Evolutionary conservation across 2,113 vertebrate species (phyloP).

Genomic region (Dissostichus mawsoni): DNA sequence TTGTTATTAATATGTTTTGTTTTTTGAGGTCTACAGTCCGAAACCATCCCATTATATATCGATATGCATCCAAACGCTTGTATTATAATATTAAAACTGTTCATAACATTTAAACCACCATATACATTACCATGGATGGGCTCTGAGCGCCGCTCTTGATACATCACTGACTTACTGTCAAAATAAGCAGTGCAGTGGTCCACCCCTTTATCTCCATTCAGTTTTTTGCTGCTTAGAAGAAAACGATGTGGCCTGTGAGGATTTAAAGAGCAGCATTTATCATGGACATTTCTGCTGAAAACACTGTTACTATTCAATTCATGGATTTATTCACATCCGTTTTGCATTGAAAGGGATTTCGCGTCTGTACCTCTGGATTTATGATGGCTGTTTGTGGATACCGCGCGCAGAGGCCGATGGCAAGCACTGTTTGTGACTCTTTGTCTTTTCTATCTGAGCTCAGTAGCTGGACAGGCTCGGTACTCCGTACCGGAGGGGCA

Average conservation of each 20-base stretch:
- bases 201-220: conserved; percentile 31
- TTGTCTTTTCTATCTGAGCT: conserved; percentile 59
- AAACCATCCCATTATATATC: too few species aligned
- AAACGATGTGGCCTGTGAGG: background rate
- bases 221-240: conserved; percentile 5
- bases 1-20: too few species aligned
- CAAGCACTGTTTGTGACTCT: conserved; percentile 59
- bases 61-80: too few species aligned
- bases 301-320: accelerated
- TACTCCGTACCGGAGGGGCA: too few species aligned
- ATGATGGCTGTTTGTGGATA: conserved; percentile 35
- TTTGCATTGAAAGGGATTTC: background rate
- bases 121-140: conserved; percentile 30
- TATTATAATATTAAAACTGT: background rate
- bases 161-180: conserved; percentile 34
- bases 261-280: background rate
- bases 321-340: accelerated
- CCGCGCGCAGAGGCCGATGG: conserved; percentile 42
- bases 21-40: too few species aligned
- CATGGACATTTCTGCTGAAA: background rate
- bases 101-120: background rate
- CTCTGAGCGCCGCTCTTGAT: conserved; percentile 82
- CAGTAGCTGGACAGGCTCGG: background rate
- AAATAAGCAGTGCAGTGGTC: conserved; percentile 3
- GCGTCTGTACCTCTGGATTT: conserved; percentile 1